phyloP scores from a whole-genome alignment of 2,888 invertebrate species.

The Sepiola atlantica region DNA sequence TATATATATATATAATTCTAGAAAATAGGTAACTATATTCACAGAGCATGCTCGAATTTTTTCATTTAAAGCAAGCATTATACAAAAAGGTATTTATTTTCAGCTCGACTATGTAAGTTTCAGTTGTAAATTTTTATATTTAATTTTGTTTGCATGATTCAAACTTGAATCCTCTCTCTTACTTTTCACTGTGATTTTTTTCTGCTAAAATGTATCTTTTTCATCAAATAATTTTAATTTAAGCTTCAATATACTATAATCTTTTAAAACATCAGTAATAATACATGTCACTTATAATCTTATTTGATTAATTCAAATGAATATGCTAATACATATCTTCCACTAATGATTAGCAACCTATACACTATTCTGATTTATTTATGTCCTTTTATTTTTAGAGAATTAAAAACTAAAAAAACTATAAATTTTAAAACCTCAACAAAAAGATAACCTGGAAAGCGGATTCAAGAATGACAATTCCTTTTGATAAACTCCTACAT shows the following conservation, averaged over 20 bases:
- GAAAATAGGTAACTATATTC: not conserved
- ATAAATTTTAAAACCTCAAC: not conserved
- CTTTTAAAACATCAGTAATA: too few species aligned
- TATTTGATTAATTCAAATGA: not conserved
- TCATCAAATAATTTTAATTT: not conserved
- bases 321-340: not conserved
- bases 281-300: not conserved
- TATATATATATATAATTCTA: not conserved
- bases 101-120: not conserved
- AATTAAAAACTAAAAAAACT: not conserved
- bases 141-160: not conserved
- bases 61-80: not conserved
- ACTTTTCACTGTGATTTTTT: not conserved
- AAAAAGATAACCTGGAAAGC: not conserved
- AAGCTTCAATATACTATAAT: not conserved
- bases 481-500: not conserved
- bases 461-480: not conserved
- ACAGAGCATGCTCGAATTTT: not conserved
- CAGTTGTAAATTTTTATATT: not conserved
- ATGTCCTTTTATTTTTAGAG: not conserved
- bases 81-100: not conserved
- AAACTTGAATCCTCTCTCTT: conserved; percentile 4
- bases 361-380: not conserved
- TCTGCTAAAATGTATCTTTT: not conserved
- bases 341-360: too few species aligned